Percentiles rank a stretch among this genome's conserved stretches.
phyloP scores from a whole-genome alignment of 2,113 vertebrate species.

The Cinclus mexicanus region DNA sequence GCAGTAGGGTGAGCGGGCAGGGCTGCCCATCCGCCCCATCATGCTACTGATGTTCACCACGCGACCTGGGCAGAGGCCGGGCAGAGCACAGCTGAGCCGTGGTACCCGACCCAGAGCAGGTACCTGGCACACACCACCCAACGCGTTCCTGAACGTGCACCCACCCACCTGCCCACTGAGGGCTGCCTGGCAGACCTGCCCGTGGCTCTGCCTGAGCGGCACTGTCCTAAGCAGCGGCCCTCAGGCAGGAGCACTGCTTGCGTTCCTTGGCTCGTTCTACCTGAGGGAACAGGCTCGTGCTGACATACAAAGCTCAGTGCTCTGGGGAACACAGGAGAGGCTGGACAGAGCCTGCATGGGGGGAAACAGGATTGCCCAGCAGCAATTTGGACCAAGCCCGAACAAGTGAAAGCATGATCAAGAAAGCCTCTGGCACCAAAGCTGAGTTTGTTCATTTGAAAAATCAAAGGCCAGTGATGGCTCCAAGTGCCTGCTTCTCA shows the following conservation, averaged over 20 bases:
- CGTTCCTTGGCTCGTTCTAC: neutral
- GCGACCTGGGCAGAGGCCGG: conserved; percentile 44
- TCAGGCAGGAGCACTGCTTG: neutral
- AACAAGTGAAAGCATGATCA: neutral
- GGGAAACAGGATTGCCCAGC: neutral
- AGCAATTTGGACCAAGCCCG: neutral
- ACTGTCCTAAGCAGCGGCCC: neutral
- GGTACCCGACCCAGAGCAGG: neutral
- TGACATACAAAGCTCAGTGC: neutral
- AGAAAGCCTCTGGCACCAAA: neutral
- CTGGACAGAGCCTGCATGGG: neutral
- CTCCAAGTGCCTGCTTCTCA: neutral
- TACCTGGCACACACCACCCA: neutral
- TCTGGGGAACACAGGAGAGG: neutral
- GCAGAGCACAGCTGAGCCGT: neutral
- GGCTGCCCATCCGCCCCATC: conserved; percentile 80
- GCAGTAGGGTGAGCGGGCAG: conserved; percentile 76
- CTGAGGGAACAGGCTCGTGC: neutral
- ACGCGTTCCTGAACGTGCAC: rapidly evolving
- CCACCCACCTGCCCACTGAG: rapidly evolving
- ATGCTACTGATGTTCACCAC: conserved; percentile 83
- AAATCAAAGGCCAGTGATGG: neutral
- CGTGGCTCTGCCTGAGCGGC: neutral
- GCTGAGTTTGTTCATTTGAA: neutral
- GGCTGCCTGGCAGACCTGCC: neutral